Percentiles rank a stretch among this genome's conserved stretches.
Conservation (phyloP, 2,888 invertebrate species). For the Hermaeophaga mercurialis region DNA sequence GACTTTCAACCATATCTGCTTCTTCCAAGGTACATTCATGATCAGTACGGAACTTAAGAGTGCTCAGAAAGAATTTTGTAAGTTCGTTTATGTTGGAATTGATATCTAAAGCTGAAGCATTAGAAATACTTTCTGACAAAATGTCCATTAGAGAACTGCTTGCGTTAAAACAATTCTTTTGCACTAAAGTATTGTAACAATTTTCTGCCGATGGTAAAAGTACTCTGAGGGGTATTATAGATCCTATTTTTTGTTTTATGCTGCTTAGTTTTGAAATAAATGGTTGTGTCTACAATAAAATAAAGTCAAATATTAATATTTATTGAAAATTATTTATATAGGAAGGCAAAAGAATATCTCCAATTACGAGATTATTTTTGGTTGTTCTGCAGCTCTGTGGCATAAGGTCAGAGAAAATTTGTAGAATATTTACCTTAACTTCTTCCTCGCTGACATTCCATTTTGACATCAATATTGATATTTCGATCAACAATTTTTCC, state of each 20-base stretch:
- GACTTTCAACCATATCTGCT: conserved; percentile 70
- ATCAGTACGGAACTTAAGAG: conserved; percentile 71
- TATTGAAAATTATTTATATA: too few relatives aligned
- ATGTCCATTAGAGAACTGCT: conserved; percentile 77
- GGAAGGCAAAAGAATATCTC: too few relatives aligned
- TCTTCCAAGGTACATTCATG: conserved; percentile 55
- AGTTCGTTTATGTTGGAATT: conserved; percentile 70
- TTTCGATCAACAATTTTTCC: conserved; percentile 69
- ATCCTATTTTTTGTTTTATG: conserved; percentile 71
- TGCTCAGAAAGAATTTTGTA: conserved; percentile 74
- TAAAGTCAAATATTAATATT: not conserved
- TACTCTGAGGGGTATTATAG: conserved; percentile 72
- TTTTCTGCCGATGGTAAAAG: conserved; percentile 75
- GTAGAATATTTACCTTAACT: conserved; percentile 27
- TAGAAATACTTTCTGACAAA: conserved; percentile 72
- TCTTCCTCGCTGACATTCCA: conserved; percentile 35
- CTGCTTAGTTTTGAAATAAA: conserved; percentile 64
- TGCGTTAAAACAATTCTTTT: conserved; percentile 65
- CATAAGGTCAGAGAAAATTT: too few relatives aligned
- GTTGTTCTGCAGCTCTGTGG: too few relatives aligned
- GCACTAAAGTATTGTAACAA: conserved; percentile 66
- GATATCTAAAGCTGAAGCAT: conserved; percentile 67
- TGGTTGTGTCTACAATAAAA: conserved; percentile 52
- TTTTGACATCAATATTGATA: conserved; percentile 61
- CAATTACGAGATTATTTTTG: too few relatives aligned